These are phyloP conservation scores for Choristoneura rosaceana DNA, from an alignment of 2,888 invertebrate genomes.

Conservation along the genomic window DNA sequence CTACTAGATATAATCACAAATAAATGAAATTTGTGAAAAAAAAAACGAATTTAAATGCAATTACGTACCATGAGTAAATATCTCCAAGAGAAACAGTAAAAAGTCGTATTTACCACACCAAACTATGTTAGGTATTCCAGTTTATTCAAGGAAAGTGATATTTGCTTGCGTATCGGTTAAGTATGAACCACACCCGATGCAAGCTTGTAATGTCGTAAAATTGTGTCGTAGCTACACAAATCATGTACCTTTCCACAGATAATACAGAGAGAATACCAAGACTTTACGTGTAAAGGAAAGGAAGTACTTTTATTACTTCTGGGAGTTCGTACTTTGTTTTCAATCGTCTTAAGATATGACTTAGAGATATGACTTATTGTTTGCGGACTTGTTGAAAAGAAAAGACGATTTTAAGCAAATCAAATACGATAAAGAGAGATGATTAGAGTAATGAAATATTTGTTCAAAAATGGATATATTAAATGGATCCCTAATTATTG, in stretches of 20 bases:
- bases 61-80: too few relatives aligned
- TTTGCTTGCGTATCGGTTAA: slow-evolving; percentile 2
- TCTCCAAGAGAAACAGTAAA: not conserved
- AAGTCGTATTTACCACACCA: not conserved
- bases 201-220: slow-evolving; percentile 28
- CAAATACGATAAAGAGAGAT: too few relatives aligned
- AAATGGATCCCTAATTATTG: too few relatives aligned
- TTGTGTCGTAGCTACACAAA: slow-evolving; percentile 25
- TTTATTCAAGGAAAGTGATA: not conserved
- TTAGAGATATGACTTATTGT: slow-evolving; percentile 7
- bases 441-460: too few relatives aligned
- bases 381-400: not conserved
- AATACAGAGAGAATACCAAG: not conserved
- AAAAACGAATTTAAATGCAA: too few relatives aligned
- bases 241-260: slow-evolving; percentile 1
- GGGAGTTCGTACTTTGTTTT: slow-evolving; percentile 19
- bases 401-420: not conserved
- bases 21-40: too few relatives aligned
- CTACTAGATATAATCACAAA: too few relatives aligned
- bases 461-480: too few relatives aligned
- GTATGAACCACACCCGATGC: slow-evolving; percentile 30
- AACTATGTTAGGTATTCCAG: not conserved
- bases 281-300: slow-evolving; percentile 7
- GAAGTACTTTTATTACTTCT: slow-evolving; percentile 25
- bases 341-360: slow-evolving; percentile 16